Base-by-base conservation (phyloP, 2,888 invertebrate species). In the Dicyrtoma fusca region DNA sequence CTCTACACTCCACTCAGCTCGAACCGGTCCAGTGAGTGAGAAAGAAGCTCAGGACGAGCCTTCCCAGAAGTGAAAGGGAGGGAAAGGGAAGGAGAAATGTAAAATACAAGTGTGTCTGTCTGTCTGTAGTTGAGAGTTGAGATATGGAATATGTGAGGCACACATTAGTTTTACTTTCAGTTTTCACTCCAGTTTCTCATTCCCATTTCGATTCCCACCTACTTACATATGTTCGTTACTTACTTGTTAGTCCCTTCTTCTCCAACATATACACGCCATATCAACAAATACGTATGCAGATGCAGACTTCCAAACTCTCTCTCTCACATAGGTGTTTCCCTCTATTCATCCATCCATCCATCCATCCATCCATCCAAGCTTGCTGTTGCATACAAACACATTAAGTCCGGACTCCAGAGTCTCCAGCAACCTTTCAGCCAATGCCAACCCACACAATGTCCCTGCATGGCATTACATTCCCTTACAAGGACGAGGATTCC, bases 371-470 rank as follows among this genome's bases (percentile, higher is more conserved):
- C 21, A 55, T 55, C 23, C 61, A 61, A 42, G 44, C 59, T 61
- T 61, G n/a, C n/a, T n/a, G n/a, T n/a, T n/a, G 61, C 61, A 61
- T 61, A 61, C 61, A 61, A 61, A 61, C 61, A 61, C 61, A 59
- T 21, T 21, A 55, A 34, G 34, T 34, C 34, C 34, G 34, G 34
- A 34, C 34, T 34, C 34, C 8, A 3, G 34, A 34, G 34, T 34
- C 34, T 34, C 34, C 4, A 34, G 8, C 34, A 34, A 34, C 34
- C 34, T 34, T 34, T 34, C 34, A 19, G 61, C 17, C 25, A n/a
- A 13, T 23, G 25, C 11, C 49, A 19, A 23, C 21, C 55, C 55
- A 59, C 59, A 59, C 26, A 26, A 25, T 26, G 44, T 17, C 61
- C 42, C 25, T 26, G 13, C 61, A 44, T 23, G 23, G n/a, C 25